These are phyloP conservation scores for Trichopria drosophilae DNA, from an alignment of 2,888 invertebrate species.

Conservation along the genomic window DNA sequence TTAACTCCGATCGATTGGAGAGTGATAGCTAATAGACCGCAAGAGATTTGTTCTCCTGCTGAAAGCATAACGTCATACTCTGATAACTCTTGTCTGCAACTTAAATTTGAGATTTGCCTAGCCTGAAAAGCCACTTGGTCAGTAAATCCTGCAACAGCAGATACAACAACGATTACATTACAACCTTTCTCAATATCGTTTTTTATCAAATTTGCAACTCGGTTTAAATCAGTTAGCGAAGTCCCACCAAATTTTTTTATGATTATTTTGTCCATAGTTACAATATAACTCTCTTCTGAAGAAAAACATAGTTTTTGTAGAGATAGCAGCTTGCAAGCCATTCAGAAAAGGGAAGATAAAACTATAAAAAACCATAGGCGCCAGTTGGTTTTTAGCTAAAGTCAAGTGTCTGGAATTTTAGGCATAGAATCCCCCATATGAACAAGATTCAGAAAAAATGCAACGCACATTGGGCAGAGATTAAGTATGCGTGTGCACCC, in stretches of 20 bases:
- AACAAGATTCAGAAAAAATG: no score
- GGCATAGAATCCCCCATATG: no score
- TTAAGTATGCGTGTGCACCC: no score
- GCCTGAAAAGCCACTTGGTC: background rate
- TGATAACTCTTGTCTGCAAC: background rate
- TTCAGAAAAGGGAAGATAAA: conserved; percentile 13
- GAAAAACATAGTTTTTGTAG: no score
- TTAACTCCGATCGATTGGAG: background rate
- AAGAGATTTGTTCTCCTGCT: background rate
- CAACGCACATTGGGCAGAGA: no score
- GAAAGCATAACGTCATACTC: background rate
- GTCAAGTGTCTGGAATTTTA: no score
- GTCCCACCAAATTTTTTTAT: conserved; percentile 5
- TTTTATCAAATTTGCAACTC: background rate
- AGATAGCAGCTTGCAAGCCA: conserved; percentile 11
- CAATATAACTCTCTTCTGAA: no score
- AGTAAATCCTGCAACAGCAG: background rate
- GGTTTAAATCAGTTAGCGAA: background rate
- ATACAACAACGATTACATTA: background rate
- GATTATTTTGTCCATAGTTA: no score
- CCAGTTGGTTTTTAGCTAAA: conserved; percentile 11
- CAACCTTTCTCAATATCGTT: background rate
- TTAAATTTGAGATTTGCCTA: background rate
- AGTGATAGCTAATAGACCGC: background rate
- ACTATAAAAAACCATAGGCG: conserved; percentile 10